Evolutionary conservation across 2,888 invertebrate species (phyloP).

Genomic region (Pollenia angustigena): DNA sequence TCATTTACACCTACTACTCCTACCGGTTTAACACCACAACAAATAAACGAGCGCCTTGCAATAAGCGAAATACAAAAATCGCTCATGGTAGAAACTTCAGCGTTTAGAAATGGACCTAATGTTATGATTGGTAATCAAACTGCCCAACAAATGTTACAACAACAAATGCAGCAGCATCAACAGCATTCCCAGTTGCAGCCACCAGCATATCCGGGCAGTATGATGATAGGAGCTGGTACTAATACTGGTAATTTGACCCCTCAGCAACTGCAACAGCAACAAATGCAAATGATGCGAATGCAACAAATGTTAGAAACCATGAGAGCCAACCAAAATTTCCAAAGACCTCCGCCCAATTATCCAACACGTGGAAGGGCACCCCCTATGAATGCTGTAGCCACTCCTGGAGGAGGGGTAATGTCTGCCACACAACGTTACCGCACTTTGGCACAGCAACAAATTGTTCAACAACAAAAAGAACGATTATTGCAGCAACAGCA

Average conservation of each 20-base stretch:
- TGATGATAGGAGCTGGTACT: conserved; percentile 72
- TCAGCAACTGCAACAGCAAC: conserved; percentile 78
- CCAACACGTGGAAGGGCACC: conserved; percentile 80
- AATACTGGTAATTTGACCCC: conserved; percentile 55
- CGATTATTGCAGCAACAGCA: conserved; percentile 91
- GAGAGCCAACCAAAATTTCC: conserved; percentile 81
- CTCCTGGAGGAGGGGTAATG: conserved; percentile 79
- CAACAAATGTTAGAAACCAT: conserved; percentile 78
- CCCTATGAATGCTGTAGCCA: conserved; percentile 81
- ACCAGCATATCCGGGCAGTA: conserved; percentile 80
- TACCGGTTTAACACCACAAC: conserved; percentile 78
- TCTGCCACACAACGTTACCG: conserved; percentile 79
- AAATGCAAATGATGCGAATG: conserved; percentile 76
- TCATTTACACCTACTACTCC: conserved; percentile 79
- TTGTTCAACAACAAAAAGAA: conserved; percentile 84
- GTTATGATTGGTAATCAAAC: conserved; percentile 59
- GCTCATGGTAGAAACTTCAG: conserved; percentile 92
- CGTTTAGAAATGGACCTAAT: conserved; percentile 75
- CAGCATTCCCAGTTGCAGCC: conserved; percentile 77
- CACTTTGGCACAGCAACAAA: conserved; percentile 79
- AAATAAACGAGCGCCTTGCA: conserved; percentile 89
- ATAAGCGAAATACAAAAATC: conserved; percentile 96
- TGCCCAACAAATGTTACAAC: conserved; percentile 76
- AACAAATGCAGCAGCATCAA: conserved; percentile 77
- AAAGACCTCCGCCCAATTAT: conserved; percentile 84